Conservation (phyloP, 2,113 vertebrate species). For the Tenebrosternarchus preto region DNA sequence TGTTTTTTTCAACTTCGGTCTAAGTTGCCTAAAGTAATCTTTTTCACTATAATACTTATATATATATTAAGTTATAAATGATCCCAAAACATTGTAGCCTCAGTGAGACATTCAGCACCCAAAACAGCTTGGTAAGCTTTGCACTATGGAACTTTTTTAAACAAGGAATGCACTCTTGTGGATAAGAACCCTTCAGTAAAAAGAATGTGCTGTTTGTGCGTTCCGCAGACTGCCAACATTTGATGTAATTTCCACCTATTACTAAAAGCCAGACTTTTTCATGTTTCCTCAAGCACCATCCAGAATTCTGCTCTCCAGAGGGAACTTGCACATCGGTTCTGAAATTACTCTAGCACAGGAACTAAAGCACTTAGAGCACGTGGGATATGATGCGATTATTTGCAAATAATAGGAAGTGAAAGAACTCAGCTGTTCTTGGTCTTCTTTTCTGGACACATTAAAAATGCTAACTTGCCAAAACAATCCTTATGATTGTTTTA, state of each 20-base stretch:
- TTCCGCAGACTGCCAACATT: neutral
- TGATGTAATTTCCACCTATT: constrained; percentile 31
- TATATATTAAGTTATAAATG: neutral
- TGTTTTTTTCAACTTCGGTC: neutral
- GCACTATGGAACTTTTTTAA: neutral
- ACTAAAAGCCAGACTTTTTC: constrained; percentile 19
- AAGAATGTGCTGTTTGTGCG: neutral
- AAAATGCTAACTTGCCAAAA: neutral
- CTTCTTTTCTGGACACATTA: neutral
- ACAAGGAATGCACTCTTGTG: neutral
- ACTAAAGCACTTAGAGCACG: constrained; percentile 5
- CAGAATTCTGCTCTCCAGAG: constrained; percentile 13
- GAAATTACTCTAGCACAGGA: constrained; percentile 21
- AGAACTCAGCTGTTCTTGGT: neutral
- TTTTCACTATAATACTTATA: neutral
- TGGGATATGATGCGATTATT: constrained; percentile 1
- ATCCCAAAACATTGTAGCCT: neutral
- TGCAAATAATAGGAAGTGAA: neutral
- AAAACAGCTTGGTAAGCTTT: neutral
- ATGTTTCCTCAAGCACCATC: constrained; percentile 12
- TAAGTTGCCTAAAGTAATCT: neutral
- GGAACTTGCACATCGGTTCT: neutral
- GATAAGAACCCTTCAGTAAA: neutral
- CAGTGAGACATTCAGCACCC: neutral
- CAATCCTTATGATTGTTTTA: neutral